phyloP scores from a whole-genome alignment of 2,888 invertebrate species.

The Crepidodera aurea region DNA sequence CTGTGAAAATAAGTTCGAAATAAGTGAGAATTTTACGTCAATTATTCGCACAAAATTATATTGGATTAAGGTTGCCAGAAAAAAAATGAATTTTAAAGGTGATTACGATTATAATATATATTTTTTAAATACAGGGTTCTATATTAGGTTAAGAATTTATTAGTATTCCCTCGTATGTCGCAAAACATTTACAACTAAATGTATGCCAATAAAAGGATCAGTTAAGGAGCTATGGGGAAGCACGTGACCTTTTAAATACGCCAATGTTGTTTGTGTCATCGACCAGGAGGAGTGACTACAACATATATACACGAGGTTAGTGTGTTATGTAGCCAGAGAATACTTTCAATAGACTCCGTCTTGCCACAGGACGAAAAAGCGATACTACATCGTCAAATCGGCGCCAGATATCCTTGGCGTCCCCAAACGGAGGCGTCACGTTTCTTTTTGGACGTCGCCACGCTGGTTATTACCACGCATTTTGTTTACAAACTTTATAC shows the following conservation, averaged over 20 bases:
- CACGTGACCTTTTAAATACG: background rate
- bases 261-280: constrained; percentile 21
- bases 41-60: too few species aligned
- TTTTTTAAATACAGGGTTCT: too few species aligned
- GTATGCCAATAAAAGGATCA: too few species aligned
- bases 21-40: too few species aligned
- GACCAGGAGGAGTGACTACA: constrained; percentile 22
- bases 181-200: too few species aligned
- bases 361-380: constrained; percentile 25
- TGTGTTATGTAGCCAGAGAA: constrained; percentile 17
- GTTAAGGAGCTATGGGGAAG: too few species aligned
- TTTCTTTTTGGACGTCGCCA: constrained; percentile 26
- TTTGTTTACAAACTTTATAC: constrained; percentile 38
- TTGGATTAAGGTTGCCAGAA: too few species aligned
- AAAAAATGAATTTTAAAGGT: too few species aligned
- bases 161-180: too few species aligned
- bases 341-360: constrained; percentile 17
- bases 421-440: constrained; percentile 19
- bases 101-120: too few species aligned
- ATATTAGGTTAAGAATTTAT: too few species aligned
- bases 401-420: constrained; percentile 46
- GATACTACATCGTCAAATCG: constrained; percentile 22
- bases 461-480: constrained; percentile 29
- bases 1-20: too few species aligned
- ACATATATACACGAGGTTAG: constrained; percentile 1